These are phyloP conservation scores for Aspidoscelis tigris DNA, from an alignment of 2,113 vertebrate genomes.

Conservation along the genomic window DNA sequence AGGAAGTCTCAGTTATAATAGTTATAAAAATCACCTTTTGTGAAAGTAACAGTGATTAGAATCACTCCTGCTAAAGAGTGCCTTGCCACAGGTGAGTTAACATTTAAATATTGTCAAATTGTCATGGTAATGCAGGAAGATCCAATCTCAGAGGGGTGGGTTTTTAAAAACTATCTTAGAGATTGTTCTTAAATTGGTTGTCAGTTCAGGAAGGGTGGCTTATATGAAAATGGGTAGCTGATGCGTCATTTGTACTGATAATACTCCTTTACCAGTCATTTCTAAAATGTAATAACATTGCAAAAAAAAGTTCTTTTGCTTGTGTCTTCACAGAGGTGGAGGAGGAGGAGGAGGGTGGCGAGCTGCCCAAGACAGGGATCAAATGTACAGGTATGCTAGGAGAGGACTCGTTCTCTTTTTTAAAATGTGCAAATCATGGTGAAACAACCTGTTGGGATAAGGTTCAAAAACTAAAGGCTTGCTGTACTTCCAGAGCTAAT, in stretches of 20 bases:
- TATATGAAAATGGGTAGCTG: not conserved
- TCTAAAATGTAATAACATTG: constrained; percentile 7
- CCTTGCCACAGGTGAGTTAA: not conserved
- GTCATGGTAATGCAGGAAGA: not conserved
- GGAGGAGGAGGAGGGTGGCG: constrained; percentile 80
- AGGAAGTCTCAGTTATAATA: not conserved
- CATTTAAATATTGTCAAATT: not conserved
- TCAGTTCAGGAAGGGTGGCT: not conserved
- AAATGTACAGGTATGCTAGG: constrained; percentile 78
- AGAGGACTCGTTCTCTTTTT: not conserved
- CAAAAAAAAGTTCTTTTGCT: not conserved
- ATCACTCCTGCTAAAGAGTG: not conserved
- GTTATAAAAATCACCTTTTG: not conserved
- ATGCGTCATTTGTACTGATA: not conserved
- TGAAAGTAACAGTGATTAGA: not conserved
- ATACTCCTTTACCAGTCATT: not conserved
- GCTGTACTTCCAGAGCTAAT: not conserved
- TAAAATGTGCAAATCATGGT: not conserved
- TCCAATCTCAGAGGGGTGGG: not conserved
- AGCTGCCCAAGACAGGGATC: constrained; percentile 84
- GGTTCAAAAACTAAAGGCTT: not conserved
- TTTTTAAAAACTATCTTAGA: not conserved
- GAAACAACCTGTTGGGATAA: not conserved
- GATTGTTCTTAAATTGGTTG: not conserved
- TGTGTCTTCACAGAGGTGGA: constrained; percentile 73